Evolutionary conservation across 2,888 invertebrate species (phyloP).

Genomic region (Nycteola revayana): DNA sequence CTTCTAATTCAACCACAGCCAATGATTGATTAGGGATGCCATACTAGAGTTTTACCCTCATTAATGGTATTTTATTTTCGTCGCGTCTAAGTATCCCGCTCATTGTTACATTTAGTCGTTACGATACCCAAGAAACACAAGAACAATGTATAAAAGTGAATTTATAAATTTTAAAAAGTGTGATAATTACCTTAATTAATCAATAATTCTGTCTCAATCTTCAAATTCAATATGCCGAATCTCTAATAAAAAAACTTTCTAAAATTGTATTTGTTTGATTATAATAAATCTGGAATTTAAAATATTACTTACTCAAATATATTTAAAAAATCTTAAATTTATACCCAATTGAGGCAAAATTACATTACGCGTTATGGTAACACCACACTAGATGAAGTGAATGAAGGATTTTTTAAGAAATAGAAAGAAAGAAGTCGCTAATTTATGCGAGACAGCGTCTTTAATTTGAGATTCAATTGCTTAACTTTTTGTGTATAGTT

Average conservation of each 20-base stretch:
- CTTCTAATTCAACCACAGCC: constrained; percentile 29
- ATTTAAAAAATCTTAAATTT: background rate
- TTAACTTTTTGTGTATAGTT: constrained; percentile 59
- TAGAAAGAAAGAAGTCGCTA: constrained; percentile 75
- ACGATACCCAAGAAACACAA: too few species aligned
- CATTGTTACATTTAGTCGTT: too few species aligned
- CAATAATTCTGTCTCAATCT: too few species aligned
- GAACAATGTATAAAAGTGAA: too few species aligned
- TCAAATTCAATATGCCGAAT: too few species aligned
- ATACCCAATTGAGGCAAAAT: constrained; percentile 4
- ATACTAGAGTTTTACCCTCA: constrained; percentile 10
- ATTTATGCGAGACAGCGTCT: constrained; percentile 76
- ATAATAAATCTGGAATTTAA: too few species aligned
- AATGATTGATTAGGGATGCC: constrained; percentile 34
- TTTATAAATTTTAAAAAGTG: too few species aligned
- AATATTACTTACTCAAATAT: too few species aligned
- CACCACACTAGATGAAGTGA: constrained; percentile 55
- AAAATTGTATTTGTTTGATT: too few species aligned
- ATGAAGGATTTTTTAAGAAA: constrained; percentile 67
- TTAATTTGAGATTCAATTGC: constrained; percentile 73
- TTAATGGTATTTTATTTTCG: constrained; percentile 1
- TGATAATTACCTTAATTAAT: too few species aligned
- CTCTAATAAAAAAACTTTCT: too few species aligned
- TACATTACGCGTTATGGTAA: constrained; percentile 26
- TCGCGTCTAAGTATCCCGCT: background rate